phyloP scores from a whole-genome alignment of 2,113 vertebrate species.

The Oreochromis tanganicae region DNA sequence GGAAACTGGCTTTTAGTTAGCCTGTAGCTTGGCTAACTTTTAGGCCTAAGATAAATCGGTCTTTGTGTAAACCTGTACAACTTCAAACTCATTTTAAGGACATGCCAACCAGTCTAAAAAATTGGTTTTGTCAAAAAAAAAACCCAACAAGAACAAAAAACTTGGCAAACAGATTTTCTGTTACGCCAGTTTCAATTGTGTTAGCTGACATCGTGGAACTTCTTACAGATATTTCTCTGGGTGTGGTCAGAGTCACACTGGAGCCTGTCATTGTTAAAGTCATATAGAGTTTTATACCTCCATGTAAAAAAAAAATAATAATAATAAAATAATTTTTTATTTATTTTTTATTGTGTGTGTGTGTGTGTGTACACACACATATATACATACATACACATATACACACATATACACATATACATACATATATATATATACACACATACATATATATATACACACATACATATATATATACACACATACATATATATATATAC shows the following conservation, averaged over 20 bases:
- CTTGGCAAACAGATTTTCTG: not conserved
- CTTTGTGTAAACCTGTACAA: not conserved
- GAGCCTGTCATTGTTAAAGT: not conserved
- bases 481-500: no score
- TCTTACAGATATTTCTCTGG: not conserved
- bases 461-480: no score
- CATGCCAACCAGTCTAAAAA: not conserved
- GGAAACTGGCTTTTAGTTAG: not conserved
- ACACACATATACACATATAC: accelerated
- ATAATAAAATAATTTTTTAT: no score
- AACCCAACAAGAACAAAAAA: not conserved
- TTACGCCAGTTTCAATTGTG: not conserved
- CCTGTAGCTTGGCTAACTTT: not conserved
- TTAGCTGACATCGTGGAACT: not conserved
- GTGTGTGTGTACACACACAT: no score
- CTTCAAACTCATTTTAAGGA: not conserved
- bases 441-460: no score
- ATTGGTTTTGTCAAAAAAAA: not conserved
- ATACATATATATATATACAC: no score
- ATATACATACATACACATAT: no score
- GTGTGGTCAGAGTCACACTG: not conserved
- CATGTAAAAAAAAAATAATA: not conserved
- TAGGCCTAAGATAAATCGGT: not conserved
- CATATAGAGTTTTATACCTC: not conserved
- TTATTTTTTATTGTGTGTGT: not conserved